phyloP scores from a whole-genome alignment of 2,113 vertebrate genomes.

The Ailurus styani region DNA sequence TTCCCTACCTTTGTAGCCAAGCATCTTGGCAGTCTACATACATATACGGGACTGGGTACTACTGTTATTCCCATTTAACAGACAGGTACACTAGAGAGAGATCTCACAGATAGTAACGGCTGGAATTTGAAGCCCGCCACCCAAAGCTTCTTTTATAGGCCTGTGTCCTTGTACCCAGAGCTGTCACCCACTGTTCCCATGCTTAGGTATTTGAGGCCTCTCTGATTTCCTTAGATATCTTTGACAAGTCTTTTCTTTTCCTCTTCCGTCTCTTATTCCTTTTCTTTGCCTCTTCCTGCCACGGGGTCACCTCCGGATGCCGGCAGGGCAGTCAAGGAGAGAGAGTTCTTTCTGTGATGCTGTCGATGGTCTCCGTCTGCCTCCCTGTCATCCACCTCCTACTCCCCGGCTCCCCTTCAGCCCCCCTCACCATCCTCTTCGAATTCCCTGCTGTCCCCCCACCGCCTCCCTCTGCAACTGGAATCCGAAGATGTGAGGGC shows the following conservation, averaged over 20 bases:
- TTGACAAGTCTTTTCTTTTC: slow-evolving; percentile 37
- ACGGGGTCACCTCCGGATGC: slow-evolving; percentile 4
- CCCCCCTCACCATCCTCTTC: slow-evolving; percentile 48
- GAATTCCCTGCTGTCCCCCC: slow-evolving; percentile 15
- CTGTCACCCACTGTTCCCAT: not conserved
- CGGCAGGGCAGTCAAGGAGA: slow-evolving; percentile 54
- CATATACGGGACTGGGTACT: not conserved
- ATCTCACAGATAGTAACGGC: not conserved
- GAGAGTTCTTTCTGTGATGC: slow-evolving; percentile 66
- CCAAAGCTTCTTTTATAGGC: not conserved
- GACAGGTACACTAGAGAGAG: not conserved
- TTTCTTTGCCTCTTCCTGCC: slow-evolving; percentile 68
- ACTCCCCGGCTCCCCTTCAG: slow-evolving; percentile 36
- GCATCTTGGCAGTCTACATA: not conserved
- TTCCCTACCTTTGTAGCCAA: not conserved
- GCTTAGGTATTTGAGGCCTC: slow-evolving; percentile 55
- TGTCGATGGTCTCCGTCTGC: slow-evolving; percentile 47
- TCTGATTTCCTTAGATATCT: slow-evolving; percentile 62
- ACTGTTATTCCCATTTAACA: not conserved
- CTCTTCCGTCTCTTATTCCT: slow-evolving; percentile 30
- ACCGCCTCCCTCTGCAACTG: slow-evolving; percentile 73
- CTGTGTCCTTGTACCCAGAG: not conserved
- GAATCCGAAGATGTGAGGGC: slow-evolving; percentile 76
- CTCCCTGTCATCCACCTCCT: slow-evolving; percentile 1
- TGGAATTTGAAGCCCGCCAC: not conserved